A percentile compares a stretch with the other conserved stretches of the same genome.
Conservation (phyloP, 1,140 invertebrate genomes). For the Leguminivora glycinivorella region DNA sequence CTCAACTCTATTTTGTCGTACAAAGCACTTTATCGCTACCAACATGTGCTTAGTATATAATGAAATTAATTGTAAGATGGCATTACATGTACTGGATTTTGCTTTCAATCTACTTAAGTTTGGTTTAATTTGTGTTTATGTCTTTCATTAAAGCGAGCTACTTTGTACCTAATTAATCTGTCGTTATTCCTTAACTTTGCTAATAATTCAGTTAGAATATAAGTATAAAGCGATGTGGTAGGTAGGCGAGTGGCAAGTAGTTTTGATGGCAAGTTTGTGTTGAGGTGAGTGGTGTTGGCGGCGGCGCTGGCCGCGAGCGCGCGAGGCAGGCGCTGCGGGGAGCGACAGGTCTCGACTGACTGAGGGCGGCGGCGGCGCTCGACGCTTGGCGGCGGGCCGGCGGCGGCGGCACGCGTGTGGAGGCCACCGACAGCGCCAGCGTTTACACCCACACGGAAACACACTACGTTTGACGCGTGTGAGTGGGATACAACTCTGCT, state of each 20-base stretch:
- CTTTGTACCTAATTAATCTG: neutral
- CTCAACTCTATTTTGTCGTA: neutral
- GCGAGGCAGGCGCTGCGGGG: slow-evolving; percentile 32
- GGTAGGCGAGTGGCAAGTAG: neutral
- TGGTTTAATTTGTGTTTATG: slow-evolving; percentile 4
- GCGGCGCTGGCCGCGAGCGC: slow-evolving; percentile 19
- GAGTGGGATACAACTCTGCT: neutral
- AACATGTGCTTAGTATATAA: neutral
- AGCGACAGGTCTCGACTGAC: slow-evolving; percentile 35
- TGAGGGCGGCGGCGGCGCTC: no score
- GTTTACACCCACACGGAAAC: neutral
- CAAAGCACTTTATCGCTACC: neutral
- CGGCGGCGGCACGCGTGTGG: neutral
- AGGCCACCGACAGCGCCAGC: neutral
- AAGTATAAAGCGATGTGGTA: neutral
- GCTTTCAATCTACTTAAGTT: neutral
- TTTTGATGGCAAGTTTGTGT: slow-evolving; percentile 31
- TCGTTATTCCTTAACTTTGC: neutral
- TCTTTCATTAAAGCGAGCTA: neutral
- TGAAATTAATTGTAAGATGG: neutral
- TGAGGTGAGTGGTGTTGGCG: slow-evolving; percentile 13
- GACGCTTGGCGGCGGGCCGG: no score
- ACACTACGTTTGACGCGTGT: neutral
- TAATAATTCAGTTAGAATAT: neutral
- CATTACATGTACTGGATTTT: neutral